Evolutionary conservation across 2,888 invertebrate genomes (phyloP).

Genomic region (Electrophaes corylata): DNA sequence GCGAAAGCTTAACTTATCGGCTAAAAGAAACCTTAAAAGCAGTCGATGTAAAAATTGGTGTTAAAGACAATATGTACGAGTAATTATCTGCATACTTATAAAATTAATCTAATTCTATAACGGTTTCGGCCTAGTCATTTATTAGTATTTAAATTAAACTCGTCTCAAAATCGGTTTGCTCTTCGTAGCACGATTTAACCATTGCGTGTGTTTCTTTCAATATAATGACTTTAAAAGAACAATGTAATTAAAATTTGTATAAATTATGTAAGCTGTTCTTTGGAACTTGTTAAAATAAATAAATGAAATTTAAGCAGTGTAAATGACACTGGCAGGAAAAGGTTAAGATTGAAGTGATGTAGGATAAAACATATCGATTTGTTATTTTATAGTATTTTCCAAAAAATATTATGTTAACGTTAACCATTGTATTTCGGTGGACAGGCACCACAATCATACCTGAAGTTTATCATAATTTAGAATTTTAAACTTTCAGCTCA

Average conservation of each 20-base stretch:
- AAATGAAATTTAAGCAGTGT: constrained; percentile 28
- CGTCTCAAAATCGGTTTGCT: constrained; percentile 7
- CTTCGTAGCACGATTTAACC: constrained; percentile 8
- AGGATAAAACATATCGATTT: constrained; percentile 48
- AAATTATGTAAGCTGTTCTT: constrained; percentile 32
- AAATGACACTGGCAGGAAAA: constrained; percentile 41
- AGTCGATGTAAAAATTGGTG: constrained; percentile 47
- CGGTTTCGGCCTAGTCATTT: constrained; percentile 42
- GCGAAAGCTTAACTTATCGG: constrained; percentile 15
- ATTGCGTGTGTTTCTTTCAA: constrained; percentile 2
- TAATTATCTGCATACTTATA: constrained; percentile 40
- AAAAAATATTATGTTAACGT: constrained; percentile 30
- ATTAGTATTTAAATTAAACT: constrained; percentile 11
- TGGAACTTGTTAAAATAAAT: constrained; percentile 34
- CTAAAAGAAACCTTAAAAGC: constrained; percentile 28
- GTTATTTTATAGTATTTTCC: constrained; percentile 41
- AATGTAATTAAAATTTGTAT: constrained; percentile 22
- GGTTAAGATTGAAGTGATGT: constrained; percentile 20
- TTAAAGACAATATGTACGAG: constrained; percentile 61
- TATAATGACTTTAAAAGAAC: neutral
- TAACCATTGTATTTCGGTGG: constrained; percentile 23
- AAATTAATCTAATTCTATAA: constrained; percentile 44
- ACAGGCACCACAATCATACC: constrained; percentile 14
- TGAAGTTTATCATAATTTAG: constrained; percentile 20
- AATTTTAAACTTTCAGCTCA: constrained; percentile 4